phyloP scores from a whole-genome alignment of 2,113 vertebrate genomes.

The Prochilodus magdalenae region DNA sequence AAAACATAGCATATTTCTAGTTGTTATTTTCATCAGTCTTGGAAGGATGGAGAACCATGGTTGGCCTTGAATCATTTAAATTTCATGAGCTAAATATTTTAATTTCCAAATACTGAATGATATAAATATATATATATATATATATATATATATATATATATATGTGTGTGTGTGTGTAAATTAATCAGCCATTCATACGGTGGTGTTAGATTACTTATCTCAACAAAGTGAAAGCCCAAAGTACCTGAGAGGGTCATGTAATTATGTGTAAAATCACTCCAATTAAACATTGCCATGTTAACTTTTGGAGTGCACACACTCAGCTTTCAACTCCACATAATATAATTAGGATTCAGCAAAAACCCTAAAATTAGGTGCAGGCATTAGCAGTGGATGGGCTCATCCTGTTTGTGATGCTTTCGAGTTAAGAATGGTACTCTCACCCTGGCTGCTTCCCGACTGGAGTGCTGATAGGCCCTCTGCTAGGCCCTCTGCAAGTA shows the following conservation, averaged over 20 bases:
- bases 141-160: too few relatives aligned
- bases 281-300: constrained; percentile 81
- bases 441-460: constrained; percentile 66
- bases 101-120: constrained; percentile 49
- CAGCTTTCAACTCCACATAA: constrained; percentile 68
- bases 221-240: constrained; percentile 81
- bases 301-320: constrained; percentile 79
- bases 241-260: constrained; percentile 79
- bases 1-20: constrained; percentile 33
- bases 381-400: constrained; percentile 73
- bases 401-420: constrained; percentile 67
- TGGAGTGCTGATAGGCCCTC: constrained; percentile 70
- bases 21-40: constrained; percentile 49
- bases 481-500: constrained; percentile 57
- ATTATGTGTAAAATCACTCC: constrained; percentile 81
- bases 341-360: constrained; percentile 75
- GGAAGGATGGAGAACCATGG: constrained; percentile 13
- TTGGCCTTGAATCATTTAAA: constrained; percentile 46
- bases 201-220: constrained; percentile 78
- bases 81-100: constrained; percentile 49
- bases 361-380: constrained; percentile 68
- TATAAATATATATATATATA: too few relatives aligned
- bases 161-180: too few relatives aligned
- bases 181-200: constrained; percentile 75
- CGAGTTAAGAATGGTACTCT: constrained; percentile 78